A percentile compares a stretch with the other conserved stretches of the same genome.
Evolutionary conservation across 1,140 invertebrate genomes (phyloP).

Genomic region (Drosophila pectinifera): DNA sequence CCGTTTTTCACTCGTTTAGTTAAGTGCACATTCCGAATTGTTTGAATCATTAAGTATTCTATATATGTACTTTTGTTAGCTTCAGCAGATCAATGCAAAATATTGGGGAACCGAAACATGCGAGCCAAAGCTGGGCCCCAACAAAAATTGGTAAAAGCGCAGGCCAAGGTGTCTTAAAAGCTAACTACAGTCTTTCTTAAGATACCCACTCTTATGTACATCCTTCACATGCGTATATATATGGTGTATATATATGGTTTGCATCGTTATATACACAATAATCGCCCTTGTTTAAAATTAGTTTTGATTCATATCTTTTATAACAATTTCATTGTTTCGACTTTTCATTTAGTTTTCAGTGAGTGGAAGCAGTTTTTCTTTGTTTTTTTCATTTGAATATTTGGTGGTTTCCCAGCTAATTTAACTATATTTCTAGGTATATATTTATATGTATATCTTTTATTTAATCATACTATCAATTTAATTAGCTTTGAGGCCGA

Average conservation of each 20-base stretch:
- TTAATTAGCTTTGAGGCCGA: constrained; percentile 56
- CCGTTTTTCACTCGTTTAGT: constrained; percentile 17
- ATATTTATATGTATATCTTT: constrained; percentile 24
- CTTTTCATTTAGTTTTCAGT: constrained; percentile 37
- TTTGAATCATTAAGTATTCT: constrained; percentile 30
- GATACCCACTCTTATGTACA: constrained; percentile 57
- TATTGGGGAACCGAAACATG: not conserved
- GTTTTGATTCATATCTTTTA: constrained; percentile 55
- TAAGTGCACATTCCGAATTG: constrained; percentile 53
- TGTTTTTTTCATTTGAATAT: constrained; percentile 34
- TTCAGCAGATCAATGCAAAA: constrained; percentile 33
- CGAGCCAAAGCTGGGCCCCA: constrained; percentile 13
- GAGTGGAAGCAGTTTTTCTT: constrained; percentile 65
- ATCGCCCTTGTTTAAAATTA: constrained; percentile 41
- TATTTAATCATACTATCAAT: constrained; percentile 36
- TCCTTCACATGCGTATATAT: constrained; percentile 20
- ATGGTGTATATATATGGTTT: constrained; percentile 5
- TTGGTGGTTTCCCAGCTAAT: constrained; percentile 41
- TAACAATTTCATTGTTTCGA: constrained; percentile 70
- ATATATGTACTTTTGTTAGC: constrained; percentile 12
- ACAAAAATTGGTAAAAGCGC: constrained; percentile 42
- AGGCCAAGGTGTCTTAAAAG: constrained; percentile 67
- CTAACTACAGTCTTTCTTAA: constrained; percentile 81
- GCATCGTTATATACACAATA: constrained; percentile 45
- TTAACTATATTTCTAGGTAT: constrained; percentile 33